Evolutionary conservation across 2,113 vertebrate genomes (phyloP), one percentile per base, ranked within the genome.

Genomic region (Datnioides undecimradiatus): DNA sequence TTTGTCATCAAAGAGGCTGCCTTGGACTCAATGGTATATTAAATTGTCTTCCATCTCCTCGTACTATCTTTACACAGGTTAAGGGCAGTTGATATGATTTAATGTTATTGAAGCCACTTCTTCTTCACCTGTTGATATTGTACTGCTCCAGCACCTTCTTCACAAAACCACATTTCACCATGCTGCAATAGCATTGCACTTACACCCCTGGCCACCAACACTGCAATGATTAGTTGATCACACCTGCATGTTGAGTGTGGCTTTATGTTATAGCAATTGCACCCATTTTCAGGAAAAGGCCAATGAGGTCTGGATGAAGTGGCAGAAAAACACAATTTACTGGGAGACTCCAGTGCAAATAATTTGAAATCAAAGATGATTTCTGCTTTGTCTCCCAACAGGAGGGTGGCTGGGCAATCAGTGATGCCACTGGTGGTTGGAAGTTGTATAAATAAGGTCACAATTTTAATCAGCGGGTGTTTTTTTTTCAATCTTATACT

Each of bases 11-110:
- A 11, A 54, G 5, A 16, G 4, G 60, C 8, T 3, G 1, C 27
- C 36, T 7, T 33, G 43, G 19, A 10, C 23, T 58, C 36, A 8
- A 27, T 68, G 29, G 14, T 46, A 68, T 23, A 71, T 71, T 63
- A 64, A 46, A 45, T 25, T 48, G 12, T 34, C 27, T 69, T n/a
- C n/a, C n/a, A n/a, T n/a, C n/a, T n/a, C n/a, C n/a, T n/a, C n/a
- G n/a, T n/a, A n/a, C 31, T 13, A 23, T 36, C 40, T 55, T 51
- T 43, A 27, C 40, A 40, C 60, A 8, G 2, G 40, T 46, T 58
- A 46, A 9, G 25, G 52, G 27, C 29, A 59, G 36, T 63, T 38
- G 38, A 81, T 74, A 45, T 27, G 23, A 70, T 69, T 46, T 45
- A 23, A 40, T 23, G 2, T 75, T 46, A 66, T 57, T 76, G 43